Evolutionary conservation across 2,113 vertebrate species (phyloP).

Genomic region (Peromyscus leucopus): DNA sequence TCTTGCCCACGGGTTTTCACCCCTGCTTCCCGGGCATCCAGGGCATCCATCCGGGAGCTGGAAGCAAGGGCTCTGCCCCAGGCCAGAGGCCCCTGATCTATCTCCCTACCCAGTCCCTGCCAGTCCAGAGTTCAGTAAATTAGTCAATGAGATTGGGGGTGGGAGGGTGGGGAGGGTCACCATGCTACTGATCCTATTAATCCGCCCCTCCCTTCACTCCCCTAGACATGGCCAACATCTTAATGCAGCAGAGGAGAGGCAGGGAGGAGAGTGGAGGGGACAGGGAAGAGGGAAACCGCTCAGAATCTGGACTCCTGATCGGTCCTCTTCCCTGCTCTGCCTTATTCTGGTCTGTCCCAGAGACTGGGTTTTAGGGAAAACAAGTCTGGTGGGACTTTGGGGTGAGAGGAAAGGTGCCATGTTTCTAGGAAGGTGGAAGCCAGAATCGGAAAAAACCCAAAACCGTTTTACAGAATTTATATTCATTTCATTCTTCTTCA

Average conservation of each 20-base stretch:
- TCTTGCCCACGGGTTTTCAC: background rate
- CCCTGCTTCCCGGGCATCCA: background rate
- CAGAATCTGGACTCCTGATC: background rate
- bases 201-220: constrained; percentile 68
- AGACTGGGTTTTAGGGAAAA: background rate
- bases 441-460: background rate
- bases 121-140: constrained; percentile 72
- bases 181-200: constrained; percentile 80
- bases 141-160: constrained; percentile 75
- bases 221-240: constrained; percentile 69
- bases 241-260: constrained; percentile 64
- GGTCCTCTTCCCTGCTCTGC: background rate
- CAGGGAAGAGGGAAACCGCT: background rate
- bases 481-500: background rate
- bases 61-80: constrained; percentile 6
- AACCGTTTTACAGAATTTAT: background rate
- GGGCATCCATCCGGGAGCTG: background rate
- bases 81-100: background rate
- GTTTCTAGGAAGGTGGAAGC: constrained; percentile 17
- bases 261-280: background rate
- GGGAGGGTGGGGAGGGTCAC: constrained; percentile 69
- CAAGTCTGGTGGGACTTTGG: background rate
- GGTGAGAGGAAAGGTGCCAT: background rate
- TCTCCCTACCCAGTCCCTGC: constrained; percentile 7
- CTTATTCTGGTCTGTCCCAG: background rate